A percentile compares a stretch with the other conserved stretches of the same genome.
Evolutionary conservation across 2,888 invertebrate genomes (phyloP).

Genomic region (Nomada ruficornis): DNA sequence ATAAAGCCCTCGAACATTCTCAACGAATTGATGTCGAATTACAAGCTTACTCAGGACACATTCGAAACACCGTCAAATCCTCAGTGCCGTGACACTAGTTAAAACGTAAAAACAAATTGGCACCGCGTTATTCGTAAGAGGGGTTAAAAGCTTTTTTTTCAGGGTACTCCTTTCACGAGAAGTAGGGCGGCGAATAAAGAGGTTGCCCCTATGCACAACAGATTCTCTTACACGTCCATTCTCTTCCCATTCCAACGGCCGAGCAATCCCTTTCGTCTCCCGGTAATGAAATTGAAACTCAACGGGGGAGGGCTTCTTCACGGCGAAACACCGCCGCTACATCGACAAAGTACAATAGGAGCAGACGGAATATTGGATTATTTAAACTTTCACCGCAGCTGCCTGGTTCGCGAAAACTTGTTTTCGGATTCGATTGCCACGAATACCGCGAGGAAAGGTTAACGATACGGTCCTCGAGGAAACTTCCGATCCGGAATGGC

Average conservation of each 20-base stretch:
- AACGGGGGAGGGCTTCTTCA: slow-evolving; percentile 24
- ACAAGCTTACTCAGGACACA: neutral
- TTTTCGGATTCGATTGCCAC: slow-evolving; percentile 51
- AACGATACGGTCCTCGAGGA: slow-evolving; percentile 43
- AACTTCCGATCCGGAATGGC: slow-evolving; percentile 24
- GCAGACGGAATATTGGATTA: slow-evolving; percentile 64
- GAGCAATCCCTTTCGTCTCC: slow-evolving; percentile 37
- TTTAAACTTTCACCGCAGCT: slow-evolving; percentile 66
- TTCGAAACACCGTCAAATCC: neutral
- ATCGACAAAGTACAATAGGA: neutral
- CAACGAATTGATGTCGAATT: neutral
- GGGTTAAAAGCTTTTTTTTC: slow-evolving; percentile 34
- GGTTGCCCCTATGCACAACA: slow-evolving; percentile 48
- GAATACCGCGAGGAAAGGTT: slow-evolving; percentile 28
- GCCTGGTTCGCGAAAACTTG: slow-evolving; percentile 41
- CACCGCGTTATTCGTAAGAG: neutral
- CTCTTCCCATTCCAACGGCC: slow-evolving; percentile 12
- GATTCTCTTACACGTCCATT: slow-evolving; percentile 40
- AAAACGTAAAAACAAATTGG: slow-evolving; percentile 37
- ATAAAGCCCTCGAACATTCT: too few relatives aligned
- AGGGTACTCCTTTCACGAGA: neutral
- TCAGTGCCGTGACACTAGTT: slow-evolving; percentile 4
- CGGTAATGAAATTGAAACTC: slow-evolving; percentile 67
- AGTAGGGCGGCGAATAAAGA: slow-evolving; percentile 20
- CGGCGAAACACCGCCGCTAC: slow-evolving; percentile 6